phyloP scores from a whole-genome alignment of 2,797 vertebrate species.

The Pseudopleuronectes americanus region DNA sequence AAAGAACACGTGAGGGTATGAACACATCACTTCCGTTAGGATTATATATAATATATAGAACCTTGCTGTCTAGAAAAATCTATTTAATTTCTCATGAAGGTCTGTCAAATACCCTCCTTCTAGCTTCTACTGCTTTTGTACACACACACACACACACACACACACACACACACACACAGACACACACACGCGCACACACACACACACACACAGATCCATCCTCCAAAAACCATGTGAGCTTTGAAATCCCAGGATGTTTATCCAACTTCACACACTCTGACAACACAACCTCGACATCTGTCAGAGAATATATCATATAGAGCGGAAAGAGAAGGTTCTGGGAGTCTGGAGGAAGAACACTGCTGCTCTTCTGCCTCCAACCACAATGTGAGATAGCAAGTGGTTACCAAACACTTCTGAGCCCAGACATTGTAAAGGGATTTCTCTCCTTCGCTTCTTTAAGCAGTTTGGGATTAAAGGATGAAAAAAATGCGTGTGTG shows the following conservation, averaged over 20 bases:
- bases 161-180: slow-evolving; percentile 15
- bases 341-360: slow-evolving; percentile 40
- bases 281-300: slow-evolving; percentile 65
- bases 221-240: slow-evolving; percentile 21
- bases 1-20: slow-evolving; percentile 37
- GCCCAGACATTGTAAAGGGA: slow-evolving; percentile 82
- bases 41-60: slow-evolving; percentile 42
- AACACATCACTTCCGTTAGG: slow-evolving; percentile 16
- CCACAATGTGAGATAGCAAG: slow-evolving; percentile 67
- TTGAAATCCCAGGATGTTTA: slow-evolving; percentile 46
- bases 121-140: not conserved
- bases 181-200: not conserved
- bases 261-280: slow-evolving; percentile 54
- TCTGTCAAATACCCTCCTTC: slow-evolving; percentile 10
- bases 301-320: slow-evolving; percentile 51
- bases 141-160: slow-evolving; percentile 18
- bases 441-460: slow-evolving; percentile 81
- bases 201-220: slow-evolving; percentile 7
- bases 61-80: slow-evolving; percentile 29
- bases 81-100: slow-evolving; percentile 48
- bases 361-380: slow-evolving; percentile 53
- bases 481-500: slow-evolving; percentile 68
- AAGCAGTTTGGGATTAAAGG: slow-evolving; percentile 84
- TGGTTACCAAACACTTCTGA: slow-evolving; percentile 76
- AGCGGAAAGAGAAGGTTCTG: slow-evolving; percentile 54